These are phyloP conservation scores for Colius striatus DNA, from an alignment of 2,113 vertebrate genomes.

Conservation along the genomic window DNA sequence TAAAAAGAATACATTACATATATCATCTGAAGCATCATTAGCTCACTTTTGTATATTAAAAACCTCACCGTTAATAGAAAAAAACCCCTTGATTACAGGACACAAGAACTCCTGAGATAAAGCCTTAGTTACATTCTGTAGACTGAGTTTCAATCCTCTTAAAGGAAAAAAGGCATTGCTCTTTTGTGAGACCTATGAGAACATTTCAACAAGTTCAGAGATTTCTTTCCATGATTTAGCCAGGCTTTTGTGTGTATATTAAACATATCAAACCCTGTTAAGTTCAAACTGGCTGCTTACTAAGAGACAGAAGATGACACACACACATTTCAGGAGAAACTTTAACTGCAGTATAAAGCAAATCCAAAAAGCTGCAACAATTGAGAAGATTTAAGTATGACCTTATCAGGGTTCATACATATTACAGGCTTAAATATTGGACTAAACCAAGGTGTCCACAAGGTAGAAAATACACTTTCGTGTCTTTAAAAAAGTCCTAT, in stretches of 20 bases:
- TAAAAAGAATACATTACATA: slow-evolving; percentile 89
- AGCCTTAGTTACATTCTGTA: slow-evolving; percentile 74
- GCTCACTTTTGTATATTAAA: slow-evolving; percentile 82
- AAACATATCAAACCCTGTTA: slow-evolving; percentile 52
- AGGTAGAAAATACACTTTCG: background rate
- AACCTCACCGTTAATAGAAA: slow-evolving; percentile 78
- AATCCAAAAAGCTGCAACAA: slow-evolving; percentile 52
- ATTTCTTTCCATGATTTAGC: slow-evolving; percentile 21
- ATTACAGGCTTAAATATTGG: background rate
- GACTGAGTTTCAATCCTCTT: slow-evolving; percentile 70
- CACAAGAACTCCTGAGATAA: slow-evolving; percentile 73
- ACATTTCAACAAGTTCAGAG: slow-evolving; percentile 57
- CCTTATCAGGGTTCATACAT: slow-evolving; percentile 48
- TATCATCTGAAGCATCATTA: slow-evolving; percentile 86
- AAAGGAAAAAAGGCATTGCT: slow-evolving; percentile 56
- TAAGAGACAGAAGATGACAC: slow-evolving; percentile 1
- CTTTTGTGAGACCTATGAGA: slow-evolving; percentile 60
- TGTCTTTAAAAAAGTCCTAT: slow-evolving; percentile 34
- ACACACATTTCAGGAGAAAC: slow-evolving; percentile 42
- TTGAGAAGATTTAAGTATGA: slow-evolving; percentile 12
- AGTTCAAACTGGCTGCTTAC: slow-evolving; percentile 1
- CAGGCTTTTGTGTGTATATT: background rate
- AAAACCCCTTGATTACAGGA: slow-evolving; percentile 62
- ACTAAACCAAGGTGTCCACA: background rate
- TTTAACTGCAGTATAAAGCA: slow-evolving; percentile 28